Conservation (phyloP, 37 sponge, comb jelly and placozoan species). For the Cliona cf. orientalis region DNA sequence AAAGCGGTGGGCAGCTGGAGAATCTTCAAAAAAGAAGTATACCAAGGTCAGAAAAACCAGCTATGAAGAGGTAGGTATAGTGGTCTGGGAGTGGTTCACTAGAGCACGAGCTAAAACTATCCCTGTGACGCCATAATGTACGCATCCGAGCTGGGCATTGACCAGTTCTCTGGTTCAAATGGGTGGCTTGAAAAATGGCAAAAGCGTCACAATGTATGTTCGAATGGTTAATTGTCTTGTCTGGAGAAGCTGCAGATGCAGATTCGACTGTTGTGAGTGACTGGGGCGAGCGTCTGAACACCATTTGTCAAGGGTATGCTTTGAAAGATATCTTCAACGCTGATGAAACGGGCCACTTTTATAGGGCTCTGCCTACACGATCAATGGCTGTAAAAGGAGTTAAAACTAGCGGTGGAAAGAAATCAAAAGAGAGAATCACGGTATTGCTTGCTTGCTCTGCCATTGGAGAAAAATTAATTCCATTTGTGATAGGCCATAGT, state of each 20-base stretch:
- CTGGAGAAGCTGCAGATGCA: constrained; percentile 37
- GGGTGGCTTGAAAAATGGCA: constrained; percentile 26
- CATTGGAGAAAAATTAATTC: constrained; percentile 29
- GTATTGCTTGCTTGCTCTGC: constrained; percentile 28
- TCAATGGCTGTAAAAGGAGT: constrained; percentile 34
- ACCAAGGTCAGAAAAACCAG: constrained; percentile 19
- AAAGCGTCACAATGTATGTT: constrained; percentile 26
- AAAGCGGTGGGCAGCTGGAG: constrained; percentile 11
- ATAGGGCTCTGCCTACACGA: constrained; percentile 25
- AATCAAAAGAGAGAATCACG: constrained; percentile 27
- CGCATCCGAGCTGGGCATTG: not conserved
- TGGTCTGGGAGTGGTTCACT: constrained; percentile 32
- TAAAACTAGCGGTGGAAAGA: constrained; percentile 2
- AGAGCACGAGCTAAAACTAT: constrained; percentile 7
- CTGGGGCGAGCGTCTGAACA: constrained; percentile 5
- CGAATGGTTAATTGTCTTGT: too few species aligned
- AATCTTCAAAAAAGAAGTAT: constrained; percentile 24
- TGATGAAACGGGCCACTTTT: constrained; percentile 41
- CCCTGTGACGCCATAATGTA: constrained; percentile 7
- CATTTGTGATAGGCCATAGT: constrained; percentile 28
- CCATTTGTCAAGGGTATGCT: constrained; percentile 18
- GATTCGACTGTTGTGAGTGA: constrained; percentile 1
- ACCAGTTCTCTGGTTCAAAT: constrained; percentile 16
- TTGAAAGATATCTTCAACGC: constrained; percentile 37
- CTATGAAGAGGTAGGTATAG: constrained; percentile 21